Conservation (phyloP, 2,113 vertebrate genomes). For the Campylomormyrus numenius region DNA sequence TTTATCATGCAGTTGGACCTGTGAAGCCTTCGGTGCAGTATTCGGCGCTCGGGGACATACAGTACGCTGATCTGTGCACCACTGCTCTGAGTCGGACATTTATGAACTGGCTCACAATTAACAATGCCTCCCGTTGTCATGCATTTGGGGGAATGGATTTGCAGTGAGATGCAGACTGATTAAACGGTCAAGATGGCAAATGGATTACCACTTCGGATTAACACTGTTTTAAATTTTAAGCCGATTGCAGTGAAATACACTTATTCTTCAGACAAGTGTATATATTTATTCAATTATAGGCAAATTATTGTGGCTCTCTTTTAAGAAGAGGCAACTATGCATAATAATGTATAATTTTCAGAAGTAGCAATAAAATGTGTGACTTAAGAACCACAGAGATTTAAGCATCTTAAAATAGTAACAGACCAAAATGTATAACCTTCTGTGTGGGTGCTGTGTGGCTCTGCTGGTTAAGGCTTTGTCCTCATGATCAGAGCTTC, state of each 20-base stretch:
- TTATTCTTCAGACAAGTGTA: background rate
- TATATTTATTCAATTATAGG: background rate
- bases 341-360: background rate
- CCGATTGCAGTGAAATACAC: background rate
- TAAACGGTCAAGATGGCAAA: background rate
- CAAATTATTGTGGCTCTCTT: background rate
- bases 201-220: background rate
- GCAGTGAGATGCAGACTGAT: background rate
- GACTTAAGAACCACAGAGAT: background rate
- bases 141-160: background rate
- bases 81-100: background rate
- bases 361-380: background rate
- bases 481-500: background rate
- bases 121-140: background rate
- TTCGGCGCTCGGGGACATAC: background rate
- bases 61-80: background rate
- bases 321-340: background rate
- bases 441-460: background rate
- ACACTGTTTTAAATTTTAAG: background rate
- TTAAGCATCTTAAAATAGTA: background rate
- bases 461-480: background rate
- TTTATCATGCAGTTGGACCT: background rate
- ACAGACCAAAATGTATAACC: background rate
- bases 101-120: conserved; percentile 7
- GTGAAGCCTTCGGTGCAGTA: background rate